Evolutionary conservation across 64 coral and sea anemone genomes (phyloP).

Genomic region (Acropora tenuis): DNA sequence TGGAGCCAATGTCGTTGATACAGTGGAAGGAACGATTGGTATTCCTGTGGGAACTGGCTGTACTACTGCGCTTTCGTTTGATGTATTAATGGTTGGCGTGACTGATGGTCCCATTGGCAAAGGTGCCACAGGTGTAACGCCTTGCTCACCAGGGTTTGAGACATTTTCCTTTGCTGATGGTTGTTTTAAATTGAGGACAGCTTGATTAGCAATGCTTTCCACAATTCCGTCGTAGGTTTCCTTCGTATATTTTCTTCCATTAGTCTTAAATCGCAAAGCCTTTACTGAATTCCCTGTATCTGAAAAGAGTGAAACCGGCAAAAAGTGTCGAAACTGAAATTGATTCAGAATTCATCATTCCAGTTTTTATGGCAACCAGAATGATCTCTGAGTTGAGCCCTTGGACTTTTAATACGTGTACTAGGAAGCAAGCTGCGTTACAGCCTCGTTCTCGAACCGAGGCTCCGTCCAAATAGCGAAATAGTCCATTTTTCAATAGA

Average conservation of each 20-base stretch:
- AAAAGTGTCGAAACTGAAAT: too few species aligned
- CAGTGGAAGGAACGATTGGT: background rate
- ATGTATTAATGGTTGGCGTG: background rate
- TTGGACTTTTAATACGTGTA: too few species aligned
- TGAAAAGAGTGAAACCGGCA: background rate
- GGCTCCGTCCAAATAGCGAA: too few species aligned
- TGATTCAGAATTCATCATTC: too few species aligned
- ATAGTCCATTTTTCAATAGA: too few species aligned
- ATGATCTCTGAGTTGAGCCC: too few species aligned
- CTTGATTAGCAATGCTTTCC: conserved; percentile 9
- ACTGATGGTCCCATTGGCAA: background rate
- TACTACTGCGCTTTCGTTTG: background rate
- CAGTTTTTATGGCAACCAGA: too few species aligned
- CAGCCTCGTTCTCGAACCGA: too few species aligned
- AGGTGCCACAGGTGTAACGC: background rate
- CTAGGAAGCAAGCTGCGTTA: too few species aligned
- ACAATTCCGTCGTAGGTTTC: background rate
- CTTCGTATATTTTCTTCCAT: background rate
- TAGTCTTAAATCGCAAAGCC: conserved; percentile 32
- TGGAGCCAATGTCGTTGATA: background rate
- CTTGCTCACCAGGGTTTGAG: background rate
- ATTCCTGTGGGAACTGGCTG: background rate
- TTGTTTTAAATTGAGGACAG: background rate
- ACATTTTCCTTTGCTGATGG: background rate
- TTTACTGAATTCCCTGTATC: conserved; percentile 41